A percentile compares a stretch with the other conserved stretches of the same genome.
Conservation (phyloP, 2,888 invertebrate genomes). For the Mayetiola destructor region DNA sequence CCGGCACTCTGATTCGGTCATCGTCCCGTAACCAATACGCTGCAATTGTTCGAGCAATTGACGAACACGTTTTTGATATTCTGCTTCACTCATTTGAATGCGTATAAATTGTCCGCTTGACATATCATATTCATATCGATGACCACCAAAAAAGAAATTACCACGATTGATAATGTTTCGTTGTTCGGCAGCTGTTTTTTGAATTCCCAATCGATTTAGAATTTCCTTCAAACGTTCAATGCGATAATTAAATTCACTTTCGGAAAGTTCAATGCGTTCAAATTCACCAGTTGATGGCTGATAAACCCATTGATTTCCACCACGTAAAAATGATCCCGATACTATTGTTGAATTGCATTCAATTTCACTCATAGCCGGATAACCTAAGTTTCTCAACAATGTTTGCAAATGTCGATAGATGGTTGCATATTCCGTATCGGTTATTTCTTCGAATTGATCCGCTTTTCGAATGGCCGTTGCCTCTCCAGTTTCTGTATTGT, state of each 20-base stretch:
- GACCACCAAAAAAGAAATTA: slow-evolving; percentile 10
- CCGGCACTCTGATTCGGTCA: slow-evolving; percentile 1
- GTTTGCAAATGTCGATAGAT: neutral
- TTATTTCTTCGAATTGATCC: neutral
- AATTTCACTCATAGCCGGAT: neutral
- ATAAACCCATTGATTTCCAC: slow-evolving; percentile 14
- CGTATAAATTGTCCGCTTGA: neutral
- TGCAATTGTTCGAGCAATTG: slow-evolving; percentile 7
- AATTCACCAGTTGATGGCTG: slow-evolving; percentile 7
- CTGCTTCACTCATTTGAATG: slow-evolving; percentile 1
- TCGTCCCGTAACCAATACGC: slow-evolving; percentile 1
- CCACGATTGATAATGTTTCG: slow-evolving; percentile 9
- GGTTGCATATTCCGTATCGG: neutral
- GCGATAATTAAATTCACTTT: neutral
- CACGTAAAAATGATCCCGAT: slow-evolving; percentile 12
- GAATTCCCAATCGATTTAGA: neutral
- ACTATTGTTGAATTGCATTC: neutral
- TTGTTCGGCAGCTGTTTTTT: neutral
- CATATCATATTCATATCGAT: slow-evolving; percentile 4
- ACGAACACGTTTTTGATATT: slow-evolving; percentile 5
- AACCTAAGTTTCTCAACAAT: neutral
- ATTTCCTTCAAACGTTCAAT: neutral
- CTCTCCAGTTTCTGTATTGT: slow-evolving; percentile 7
- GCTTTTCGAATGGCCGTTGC: neutral
- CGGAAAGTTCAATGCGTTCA: neutral